Conservation (phyloP, 30 jellyfish, hydroid and myxozoan genomes). For the Aurelia aurita complex sp. Pacific region DNA sequence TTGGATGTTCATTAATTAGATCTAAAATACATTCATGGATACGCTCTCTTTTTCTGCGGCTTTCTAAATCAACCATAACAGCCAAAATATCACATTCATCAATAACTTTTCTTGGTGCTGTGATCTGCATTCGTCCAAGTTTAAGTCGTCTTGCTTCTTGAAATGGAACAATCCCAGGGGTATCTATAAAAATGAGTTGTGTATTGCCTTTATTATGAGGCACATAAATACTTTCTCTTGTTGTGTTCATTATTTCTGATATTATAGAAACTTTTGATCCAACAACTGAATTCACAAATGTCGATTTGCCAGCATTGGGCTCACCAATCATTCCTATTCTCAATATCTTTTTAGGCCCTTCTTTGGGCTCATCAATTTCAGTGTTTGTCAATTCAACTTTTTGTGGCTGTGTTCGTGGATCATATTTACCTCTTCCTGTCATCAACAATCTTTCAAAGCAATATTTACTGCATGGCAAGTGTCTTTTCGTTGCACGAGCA, state of each 20-base stretch:
- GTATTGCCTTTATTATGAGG: constrained; percentile 57
- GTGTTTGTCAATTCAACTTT: no score
- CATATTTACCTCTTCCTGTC: no score
- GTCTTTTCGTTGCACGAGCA: no score
- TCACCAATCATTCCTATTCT: constrained; percentile 84
- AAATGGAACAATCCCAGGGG: constrained; percentile 93
- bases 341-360: constrained; percentile 59
- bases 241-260: constrained; percentile 83
- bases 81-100: constrained; percentile 83
- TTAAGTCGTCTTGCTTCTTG: constrained; percentile 85
- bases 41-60: constrained; percentile 66
- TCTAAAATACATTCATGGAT: constrained; percentile 80
- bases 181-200: constrained; percentile 85
- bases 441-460: no score
- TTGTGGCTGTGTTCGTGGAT: no score
- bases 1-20: constrained; percentile 51
- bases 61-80: constrained; percentile 76
- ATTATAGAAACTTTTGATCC: constrained; percentile 82
- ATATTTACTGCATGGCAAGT: no score
- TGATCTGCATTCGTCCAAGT: constrained; percentile 77
- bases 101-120: constrained; percentile 76
- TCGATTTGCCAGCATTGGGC: constrained; percentile 97
- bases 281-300: constrained; percentile 75
- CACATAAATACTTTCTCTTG: constrained; percentile 77
- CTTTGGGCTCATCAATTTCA: background rate